Evolutionary conservation across 2,113 vertebrate species (phyloP).

Genomic region (Cyphomyrus discorhynchus): DNA sequence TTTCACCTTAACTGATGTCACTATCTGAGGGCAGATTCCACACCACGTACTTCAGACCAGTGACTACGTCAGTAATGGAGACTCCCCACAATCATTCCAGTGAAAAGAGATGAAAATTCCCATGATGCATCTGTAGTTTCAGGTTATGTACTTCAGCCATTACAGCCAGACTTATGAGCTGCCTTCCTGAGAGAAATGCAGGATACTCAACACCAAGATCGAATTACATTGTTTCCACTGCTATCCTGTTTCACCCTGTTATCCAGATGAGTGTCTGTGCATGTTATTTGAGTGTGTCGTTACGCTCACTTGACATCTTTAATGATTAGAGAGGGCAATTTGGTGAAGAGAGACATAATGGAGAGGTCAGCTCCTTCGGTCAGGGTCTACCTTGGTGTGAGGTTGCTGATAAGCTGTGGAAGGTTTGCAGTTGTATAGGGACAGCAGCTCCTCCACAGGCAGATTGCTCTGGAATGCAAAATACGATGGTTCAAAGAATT

Average conservation of each 20-base stretch:
- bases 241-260: not conserved
- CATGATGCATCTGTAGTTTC: not conserved
- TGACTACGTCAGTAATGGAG: not conserved
- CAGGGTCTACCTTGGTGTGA: constrained; percentile 47
- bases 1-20: not conserved
- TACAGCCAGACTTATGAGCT: not conserved
- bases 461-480: constrained; percentile 63
- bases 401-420: constrained; percentile 40
- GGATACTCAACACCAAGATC: not conserved
- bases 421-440: constrained; percentile 65
- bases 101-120: not conserved
- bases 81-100: not conserved
- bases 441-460: constrained; percentile 70
- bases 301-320: not conserved
- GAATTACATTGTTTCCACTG: not conserved
- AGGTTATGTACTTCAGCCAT: not conserved
- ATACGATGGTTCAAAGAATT: not conserved
- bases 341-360: not conserved
- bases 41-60: not conserved
- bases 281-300: not conserved
- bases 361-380: not conserved
- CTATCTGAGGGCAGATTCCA: not conserved
- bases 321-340: not conserved
- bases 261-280: not conserved
- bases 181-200: not conserved